phyloP scores from a whole-genome alignment of 2,113 vertebrate genomes.

The Phoxinus phoxinus region DNA sequence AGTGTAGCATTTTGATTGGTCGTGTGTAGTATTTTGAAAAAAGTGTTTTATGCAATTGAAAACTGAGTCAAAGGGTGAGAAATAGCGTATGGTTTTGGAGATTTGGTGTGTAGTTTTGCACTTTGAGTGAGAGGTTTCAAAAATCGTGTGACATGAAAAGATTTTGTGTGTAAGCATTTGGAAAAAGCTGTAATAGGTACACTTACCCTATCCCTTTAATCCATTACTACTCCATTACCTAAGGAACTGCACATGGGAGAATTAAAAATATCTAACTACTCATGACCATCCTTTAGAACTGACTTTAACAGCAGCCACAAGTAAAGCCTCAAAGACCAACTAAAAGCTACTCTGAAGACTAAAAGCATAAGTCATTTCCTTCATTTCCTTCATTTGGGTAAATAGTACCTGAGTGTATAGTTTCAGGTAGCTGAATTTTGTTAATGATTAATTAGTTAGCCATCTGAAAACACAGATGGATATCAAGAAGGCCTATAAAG shows the following conservation, averaged over 20 bases:
- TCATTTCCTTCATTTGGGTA: background rate
- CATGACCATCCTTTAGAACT: background rate
- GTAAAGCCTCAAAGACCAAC: slow-evolving; percentile 22
- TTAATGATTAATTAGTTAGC: background rate
- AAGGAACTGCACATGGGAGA: background rate
- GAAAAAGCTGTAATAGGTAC: too few species aligned
- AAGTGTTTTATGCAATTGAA: too few species aligned
- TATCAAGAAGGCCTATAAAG: background rate
- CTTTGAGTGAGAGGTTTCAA: too few species aligned
- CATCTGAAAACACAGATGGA: slow-evolving; percentile 9
- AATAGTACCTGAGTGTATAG: background rate
- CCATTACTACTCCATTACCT: background rate
- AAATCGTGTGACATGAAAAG: too few species aligned
- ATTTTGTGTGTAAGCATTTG: too few species aligned
- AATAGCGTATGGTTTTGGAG: too few species aligned
- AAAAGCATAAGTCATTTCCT: slow-evolving; percentile 9
- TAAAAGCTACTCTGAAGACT: slow-evolving; percentile 24
- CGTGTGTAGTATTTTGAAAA: too few species aligned
- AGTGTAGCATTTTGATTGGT: too few species aligned
- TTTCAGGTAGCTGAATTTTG: background rate
- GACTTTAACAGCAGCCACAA: background rate
- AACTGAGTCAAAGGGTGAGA: too few species aligned
- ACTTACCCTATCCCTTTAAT: too few species aligned
- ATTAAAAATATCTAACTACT: background rate
- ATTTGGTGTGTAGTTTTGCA: too few species aligned